A percentile compares a stretch with the other conserved stretches of the same genome.
These are phyloP conservation scores for Sphaeridia pumilis DNA, from an alignment of 2,888 invertebrate genomes.

Conservation along the genomic window DNA sequence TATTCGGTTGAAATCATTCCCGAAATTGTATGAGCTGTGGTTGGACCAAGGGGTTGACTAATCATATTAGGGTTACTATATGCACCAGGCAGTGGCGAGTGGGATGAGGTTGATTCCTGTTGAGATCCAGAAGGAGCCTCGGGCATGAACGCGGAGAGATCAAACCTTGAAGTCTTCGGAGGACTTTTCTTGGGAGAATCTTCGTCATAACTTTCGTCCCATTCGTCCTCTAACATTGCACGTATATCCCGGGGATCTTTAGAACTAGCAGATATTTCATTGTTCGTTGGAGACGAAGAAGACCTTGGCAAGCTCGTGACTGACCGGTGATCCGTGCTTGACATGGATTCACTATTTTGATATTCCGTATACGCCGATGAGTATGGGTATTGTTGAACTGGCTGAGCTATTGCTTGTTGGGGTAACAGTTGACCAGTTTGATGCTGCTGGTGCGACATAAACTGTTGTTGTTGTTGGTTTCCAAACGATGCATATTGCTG, in stretches of 20 bases:
- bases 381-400: constrained; percentile 1
- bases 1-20: neutral
- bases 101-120: constrained; percentile 3
- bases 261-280: neutral
- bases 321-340: neutral
- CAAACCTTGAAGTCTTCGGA: constrained; percentile 34
- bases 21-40: neutral
- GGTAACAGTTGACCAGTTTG: constrained; percentile 5
- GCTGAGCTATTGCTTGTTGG: too few relatives aligned
- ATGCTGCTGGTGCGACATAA: neutral
- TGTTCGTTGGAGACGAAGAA: neutral
- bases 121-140: constrained; percentile 5
- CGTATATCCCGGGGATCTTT: constrained; percentile 25
- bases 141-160: constrained; percentile 33
- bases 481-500: constrained; percentile 9
- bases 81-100: neutral
- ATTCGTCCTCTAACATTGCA: constrained; percentile 35
- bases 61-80: neutral
- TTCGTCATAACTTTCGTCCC: constrained; percentile 33
- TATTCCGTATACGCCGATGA: neutral
- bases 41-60: neutral
- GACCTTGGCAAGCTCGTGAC: neutral
- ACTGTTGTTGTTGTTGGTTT: constrained; percentile 1
- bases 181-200: constrained; percentile 29
- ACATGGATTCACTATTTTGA: neutral